These are phyloP conservation scores for Oxygymnocypris stewartii DNA, from an alignment of 2,113 vertebrate genomes.

Conservation along the genomic window DNA sequence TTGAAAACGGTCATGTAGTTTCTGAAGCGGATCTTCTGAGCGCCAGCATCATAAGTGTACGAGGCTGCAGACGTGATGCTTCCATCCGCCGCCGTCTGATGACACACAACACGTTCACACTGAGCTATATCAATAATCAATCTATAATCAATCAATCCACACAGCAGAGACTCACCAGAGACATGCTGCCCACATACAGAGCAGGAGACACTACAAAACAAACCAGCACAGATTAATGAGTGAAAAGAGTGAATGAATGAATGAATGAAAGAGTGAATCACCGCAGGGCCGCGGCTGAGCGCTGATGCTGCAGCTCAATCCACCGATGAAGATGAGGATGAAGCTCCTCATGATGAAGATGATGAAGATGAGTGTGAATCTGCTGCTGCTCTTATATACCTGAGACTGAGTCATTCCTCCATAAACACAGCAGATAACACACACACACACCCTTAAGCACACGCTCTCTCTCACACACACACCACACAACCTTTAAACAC, in stretches of 20 bases:
- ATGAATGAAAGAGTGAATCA: neutral
- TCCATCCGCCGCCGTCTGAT: constrained; percentile 6
- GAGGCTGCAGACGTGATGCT: neutral
- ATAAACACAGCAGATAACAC: neutral
- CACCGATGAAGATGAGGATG: neutral
- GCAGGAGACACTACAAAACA: neutral
- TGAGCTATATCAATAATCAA: neutral
- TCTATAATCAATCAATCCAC: neutral
- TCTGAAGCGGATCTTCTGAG: constrained; percentile 21
- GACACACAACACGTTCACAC: neutral
- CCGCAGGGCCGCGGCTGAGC: neutral
- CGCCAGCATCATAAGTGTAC: neutral
- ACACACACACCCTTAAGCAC: no score
- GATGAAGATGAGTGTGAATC: neutral
- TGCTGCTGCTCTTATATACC: constrained; percentile 7
- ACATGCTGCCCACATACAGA: neutral
- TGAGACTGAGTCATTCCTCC: neutral
- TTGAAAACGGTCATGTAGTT: neutral
- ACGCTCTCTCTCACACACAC: no score
- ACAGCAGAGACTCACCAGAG: neutral
- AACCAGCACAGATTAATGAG: no score
- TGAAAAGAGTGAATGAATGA: neutral
- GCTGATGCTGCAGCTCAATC: neutral
- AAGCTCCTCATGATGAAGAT: neutral
- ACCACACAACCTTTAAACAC: no score